Percentiles rank a stretch among this genome's conserved stretches.
Evolutionary conservation across 2,888 invertebrate species (phyloP).

Genomic region (Pollenia amentaria): DNA sequence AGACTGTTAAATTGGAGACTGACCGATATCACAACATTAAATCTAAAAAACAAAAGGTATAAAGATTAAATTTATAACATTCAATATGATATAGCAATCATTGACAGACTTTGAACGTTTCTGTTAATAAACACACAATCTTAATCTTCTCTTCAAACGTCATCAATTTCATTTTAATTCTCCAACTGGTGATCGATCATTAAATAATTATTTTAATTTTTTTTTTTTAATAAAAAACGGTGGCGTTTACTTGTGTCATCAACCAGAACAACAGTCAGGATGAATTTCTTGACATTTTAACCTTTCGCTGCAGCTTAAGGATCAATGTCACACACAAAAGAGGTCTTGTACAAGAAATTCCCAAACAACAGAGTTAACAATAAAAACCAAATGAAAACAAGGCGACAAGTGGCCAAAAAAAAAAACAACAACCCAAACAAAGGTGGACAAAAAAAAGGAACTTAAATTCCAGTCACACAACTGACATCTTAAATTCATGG

Average conservation of each 20-base stretch:
- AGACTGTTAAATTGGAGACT: too few relatives aligned
- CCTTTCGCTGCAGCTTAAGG: slow-evolving; percentile 64
- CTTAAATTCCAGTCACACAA: slow-evolving; percentile 70
- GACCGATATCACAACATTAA: too few relatives aligned
- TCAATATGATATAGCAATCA: slow-evolving; percentile 39
- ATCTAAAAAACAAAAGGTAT: not conserved
- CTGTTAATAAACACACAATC: slow-evolving; percentile 8
- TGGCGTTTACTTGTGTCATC: slow-evolving; percentile 72
- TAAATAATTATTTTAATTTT: slow-evolving; percentile 17
- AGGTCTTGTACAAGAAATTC: slow-evolving; percentile 47
- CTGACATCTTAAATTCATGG: slow-evolving; percentile 73
- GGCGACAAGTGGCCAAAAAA: slow-evolving; percentile 68
- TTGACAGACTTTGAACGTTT: slow-evolving; percentile 30
- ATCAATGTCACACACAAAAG: slow-evolving; percentile 66
- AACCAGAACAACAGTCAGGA: slow-evolving; percentile 40
- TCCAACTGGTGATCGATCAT: slow-evolving; percentile 59
- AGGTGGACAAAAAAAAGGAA: slow-evolving; percentile 35
- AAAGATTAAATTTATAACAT: not conserved
- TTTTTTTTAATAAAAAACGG: slow-evolving; percentile 45
- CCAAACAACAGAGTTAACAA: slow-evolving; percentile 8
- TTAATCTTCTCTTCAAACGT: slow-evolving; percentile 40
- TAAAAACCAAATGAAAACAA: slow-evolving; percentile 27
- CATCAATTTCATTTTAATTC: slow-evolving; percentile 52
- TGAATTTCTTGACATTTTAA: slow-evolving; percentile 69
- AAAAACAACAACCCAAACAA: slow-evolving; percentile 23